Conservation (phyloP, 2,888 invertebrate species). For the Caenorhabditis imperialis region DNA sequence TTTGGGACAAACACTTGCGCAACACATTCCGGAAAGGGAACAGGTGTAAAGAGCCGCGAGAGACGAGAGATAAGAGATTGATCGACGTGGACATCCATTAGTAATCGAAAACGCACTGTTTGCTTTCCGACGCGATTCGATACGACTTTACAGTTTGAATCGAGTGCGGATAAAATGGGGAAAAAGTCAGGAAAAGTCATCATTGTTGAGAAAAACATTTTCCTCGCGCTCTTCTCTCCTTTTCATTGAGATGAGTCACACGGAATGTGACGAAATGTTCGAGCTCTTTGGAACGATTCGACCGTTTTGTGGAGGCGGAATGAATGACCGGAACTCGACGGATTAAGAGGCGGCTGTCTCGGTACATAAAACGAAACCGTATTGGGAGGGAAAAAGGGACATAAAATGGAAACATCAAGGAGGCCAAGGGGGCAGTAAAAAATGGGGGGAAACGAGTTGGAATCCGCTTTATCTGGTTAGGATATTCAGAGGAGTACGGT, state of each 20-base stretch:
- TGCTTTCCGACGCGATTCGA: no score
- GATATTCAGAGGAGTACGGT: no score
- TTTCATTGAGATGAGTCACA: slow-evolving; percentile 35
- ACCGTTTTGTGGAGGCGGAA: not conserved
- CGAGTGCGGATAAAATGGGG: slow-evolving; percentile 4
- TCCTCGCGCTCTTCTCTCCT: no score
- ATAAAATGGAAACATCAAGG: no score
- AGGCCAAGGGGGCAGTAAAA: no score
- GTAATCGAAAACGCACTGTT: not conserved
- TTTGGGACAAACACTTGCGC: slow-evolving; percentile 15
- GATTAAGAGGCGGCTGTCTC: slow-evolving; percentile 20
- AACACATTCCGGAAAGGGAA: slow-evolving; percentile 45
- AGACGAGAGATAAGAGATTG: slow-evolving; percentile 31
- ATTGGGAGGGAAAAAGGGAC: slow-evolving; percentile 11
- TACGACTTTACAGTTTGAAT: no score
- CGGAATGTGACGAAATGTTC: slow-evolving; percentile 42
- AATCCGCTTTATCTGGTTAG: no score
- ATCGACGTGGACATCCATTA: slow-evolving; percentile 27
- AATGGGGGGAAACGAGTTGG: no score
- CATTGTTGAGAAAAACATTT: slow-evolving; percentile 17
- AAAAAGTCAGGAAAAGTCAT: slow-evolving; percentile 17
- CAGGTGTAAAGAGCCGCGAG: slow-evolving; percentile 47
- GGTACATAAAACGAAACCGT: slow-evolving; percentile 39
- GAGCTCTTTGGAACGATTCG: not conserved
- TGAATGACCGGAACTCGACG: slow-evolving; percentile 39